A percentile compares a stretch with the other conserved stretches of the same genome.
phyloP scores from a whole-genome alignment of 2,888 invertebrate species.

The Muschampia plurimacula region DNA sequence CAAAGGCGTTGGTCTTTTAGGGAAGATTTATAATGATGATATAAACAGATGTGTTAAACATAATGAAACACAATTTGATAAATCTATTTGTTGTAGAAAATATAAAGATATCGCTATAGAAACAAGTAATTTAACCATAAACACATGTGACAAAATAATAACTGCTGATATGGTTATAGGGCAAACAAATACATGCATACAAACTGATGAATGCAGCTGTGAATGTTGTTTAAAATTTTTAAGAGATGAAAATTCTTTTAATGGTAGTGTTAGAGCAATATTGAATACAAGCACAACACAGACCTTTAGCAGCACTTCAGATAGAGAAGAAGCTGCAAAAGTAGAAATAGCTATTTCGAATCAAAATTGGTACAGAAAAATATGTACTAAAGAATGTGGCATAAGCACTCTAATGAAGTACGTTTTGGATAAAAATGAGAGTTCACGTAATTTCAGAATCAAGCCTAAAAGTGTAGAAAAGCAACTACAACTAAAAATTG shows the following conservation, averaged over 20 bases:
- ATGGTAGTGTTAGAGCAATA: background rate
- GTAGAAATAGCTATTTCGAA: conserved; percentile 54
- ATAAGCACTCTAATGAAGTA: conserved; percentile 55
- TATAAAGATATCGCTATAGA: conserved; percentile 33
- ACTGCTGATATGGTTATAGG: conserved; percentile 36
- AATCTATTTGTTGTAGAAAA: conserved; percentile 39
- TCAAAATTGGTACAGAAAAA: conserved; percentile 52
- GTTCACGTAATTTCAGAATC: conserved; percentile 44
- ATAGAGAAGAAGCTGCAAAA: conserved; percentile 34
- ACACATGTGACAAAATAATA: conserved; percentile 42
- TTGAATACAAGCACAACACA: conserved; percentile 40
- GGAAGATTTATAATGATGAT: conserved; percentile 66
- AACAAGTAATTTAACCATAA: conserved; percentile 29
- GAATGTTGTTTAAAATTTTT: conserved; percentile 3
- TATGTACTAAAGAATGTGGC: conserved; percentile 53
- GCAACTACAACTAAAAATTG: conserved; percentile 14
- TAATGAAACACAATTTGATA: conserved; percentile 54
- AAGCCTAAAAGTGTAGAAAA: conserved; percentile 34
- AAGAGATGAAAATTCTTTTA: background rate
- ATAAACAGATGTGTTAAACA: conserved; percentile 46
- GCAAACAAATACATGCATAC: conserved; percentile 16
- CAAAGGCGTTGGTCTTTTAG: conserved; percentile 64
- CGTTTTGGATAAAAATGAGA: conserved; percentile 47
- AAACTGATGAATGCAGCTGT: conserved; percentile 31
- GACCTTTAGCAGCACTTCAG: conserved; percentile 38